phyloP scores from a whole-genome alignment of 2,888 invertebrate genomes.

The Spisula solida region DNA sequence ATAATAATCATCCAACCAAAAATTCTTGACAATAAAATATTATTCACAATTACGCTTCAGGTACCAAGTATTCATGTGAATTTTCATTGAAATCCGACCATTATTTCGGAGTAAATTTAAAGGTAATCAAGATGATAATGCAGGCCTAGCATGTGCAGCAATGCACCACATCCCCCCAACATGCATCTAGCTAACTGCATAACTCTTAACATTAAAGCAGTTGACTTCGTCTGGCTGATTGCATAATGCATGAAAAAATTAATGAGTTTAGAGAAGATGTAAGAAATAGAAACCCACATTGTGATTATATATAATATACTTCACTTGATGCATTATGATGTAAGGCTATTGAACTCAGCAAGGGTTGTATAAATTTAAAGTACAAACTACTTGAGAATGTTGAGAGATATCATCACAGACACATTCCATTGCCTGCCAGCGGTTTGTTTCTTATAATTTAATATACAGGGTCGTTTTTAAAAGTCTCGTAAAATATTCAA shows the following conservation, averaged over 20 bases:
- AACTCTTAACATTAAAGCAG: background rate
- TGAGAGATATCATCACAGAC: background rate
- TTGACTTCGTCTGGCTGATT: slow-evolving; percentile 2
- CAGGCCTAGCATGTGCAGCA: background rate
- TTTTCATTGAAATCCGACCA: too few relatives aligned
- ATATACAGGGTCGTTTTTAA: background rate
- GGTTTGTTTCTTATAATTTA: background rate
- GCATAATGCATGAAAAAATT: slow-evolving; percentile 12
- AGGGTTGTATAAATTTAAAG: slow-evolving; percentile 10
- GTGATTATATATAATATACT: background rate
- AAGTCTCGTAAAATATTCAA: background rate
- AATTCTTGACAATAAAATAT: too few relatives aligned
- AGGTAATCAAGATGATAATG: background rate
- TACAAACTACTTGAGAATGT: slow-evolving; percentile 17
- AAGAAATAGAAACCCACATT: slow-evolving; percentile 3
- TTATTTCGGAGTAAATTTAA: background rate
- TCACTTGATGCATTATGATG: background rate
- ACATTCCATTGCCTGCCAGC: slow-evolving; percentile 14
- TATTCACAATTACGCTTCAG: too few relatives aligned
- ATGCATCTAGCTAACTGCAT: background rate
- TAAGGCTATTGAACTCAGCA: background rate
- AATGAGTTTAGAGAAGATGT: background rate
- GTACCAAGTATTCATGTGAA: too few relatives aligned
- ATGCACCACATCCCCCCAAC: background rate
- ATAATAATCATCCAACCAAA: background rate